Evolutionary conservation across 1,140 invertebrate species (phyloP), one percentile per base, ranked within the genome.

Genomic region (Chlorops oryzae): DNA sequence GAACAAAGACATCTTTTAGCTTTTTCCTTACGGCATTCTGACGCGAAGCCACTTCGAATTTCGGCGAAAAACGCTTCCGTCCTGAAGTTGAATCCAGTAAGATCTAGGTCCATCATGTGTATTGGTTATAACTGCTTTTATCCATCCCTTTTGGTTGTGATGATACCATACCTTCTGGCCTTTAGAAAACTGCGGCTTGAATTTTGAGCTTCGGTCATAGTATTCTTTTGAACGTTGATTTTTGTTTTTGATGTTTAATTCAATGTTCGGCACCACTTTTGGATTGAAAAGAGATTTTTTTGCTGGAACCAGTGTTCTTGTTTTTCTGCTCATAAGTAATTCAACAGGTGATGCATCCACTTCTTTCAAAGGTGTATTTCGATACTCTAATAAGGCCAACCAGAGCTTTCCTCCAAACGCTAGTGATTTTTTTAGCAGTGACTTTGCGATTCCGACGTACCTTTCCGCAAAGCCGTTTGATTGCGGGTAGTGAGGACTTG

Each of bases 391-490:
- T 17, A 49, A 46, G 9, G 43, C 51, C 7, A 41, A 22, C 40
- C 50, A 48, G 50, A 55, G 43, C 24, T 56, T 53, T 22, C 54
- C 28, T 32, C 56, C 24, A 41, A 52, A 22, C 23, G 20, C 51
- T 41, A 53, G 35, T 10, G 39, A 44, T 44, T 61, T 70, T 55
- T 57, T 59, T 34, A 66, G 38, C 7, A 69, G 50, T 24, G 50
- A 53, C 56, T 66, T 66, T 3, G 61, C 57, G n/a, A 59, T 59
- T 17, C 57, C 54, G 3, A 66, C 63, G 7, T 51, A 54, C n/a
- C 56, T 59, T 56, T 63, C 62, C n/a, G n/a, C n/a, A n/a, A n/a
- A n/a, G n/a, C 62, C 66, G 50, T 70, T 67, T 21, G 58, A 62
- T 21, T 59, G 54, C 1, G 59, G 46, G 47, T 61, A 68, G 7